Evolutionary conservation across 92 coral and sea anemone species (phyloP), one percentile per base, ranked within the genome.

Genomic region (Ricordea florida): DNA sequence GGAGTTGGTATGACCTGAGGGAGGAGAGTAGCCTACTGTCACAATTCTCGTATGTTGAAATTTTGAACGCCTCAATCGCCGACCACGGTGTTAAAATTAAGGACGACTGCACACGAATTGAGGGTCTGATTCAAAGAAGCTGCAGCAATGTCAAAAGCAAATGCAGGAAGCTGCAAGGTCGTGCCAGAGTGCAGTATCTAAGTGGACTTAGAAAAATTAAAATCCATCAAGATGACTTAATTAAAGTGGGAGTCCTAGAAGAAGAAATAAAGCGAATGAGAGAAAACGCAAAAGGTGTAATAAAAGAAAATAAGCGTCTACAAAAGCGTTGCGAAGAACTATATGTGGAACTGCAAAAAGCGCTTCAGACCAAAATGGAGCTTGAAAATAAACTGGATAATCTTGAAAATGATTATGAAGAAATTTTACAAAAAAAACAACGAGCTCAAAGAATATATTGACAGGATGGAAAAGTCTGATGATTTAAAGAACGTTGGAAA

Each of bases 91-190:
- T 63, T 21, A 44, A 76, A 46, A 76, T 76, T 18, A 62, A 51
- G 49, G 53, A 33, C 10, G 83, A 76, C 64, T 76, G 65, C 31
- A 46, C 37, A 51, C 10, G 85, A 78, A 66, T 78, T 29, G 47
- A 78, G 36, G 59, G 85, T 30, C 14, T 17, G 28, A 23, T 78
- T 1, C 58, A 69, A 15, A 78, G 60, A 57, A 37, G 40, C 48
- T 78, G 78, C 45, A 62, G 85, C 2, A 38, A 67, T 17, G 26
- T 78, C 9, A 78, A 78, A 22, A 67, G 60, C 85, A 56, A 67
- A 43, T 34, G 43, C 50, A 38, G 68, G 38, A 18, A 37, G 40
- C 68, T 78, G 35, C 23, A 50, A 16, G 83, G 83, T 48, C 74
- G 83, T 50, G 21, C 14, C n/a, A 38, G 32, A 38, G 58, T 30